Base-by-base conservation (phyloP, 2,888 invertebrate species). In the Lasioglossum lativentre region DNA sequence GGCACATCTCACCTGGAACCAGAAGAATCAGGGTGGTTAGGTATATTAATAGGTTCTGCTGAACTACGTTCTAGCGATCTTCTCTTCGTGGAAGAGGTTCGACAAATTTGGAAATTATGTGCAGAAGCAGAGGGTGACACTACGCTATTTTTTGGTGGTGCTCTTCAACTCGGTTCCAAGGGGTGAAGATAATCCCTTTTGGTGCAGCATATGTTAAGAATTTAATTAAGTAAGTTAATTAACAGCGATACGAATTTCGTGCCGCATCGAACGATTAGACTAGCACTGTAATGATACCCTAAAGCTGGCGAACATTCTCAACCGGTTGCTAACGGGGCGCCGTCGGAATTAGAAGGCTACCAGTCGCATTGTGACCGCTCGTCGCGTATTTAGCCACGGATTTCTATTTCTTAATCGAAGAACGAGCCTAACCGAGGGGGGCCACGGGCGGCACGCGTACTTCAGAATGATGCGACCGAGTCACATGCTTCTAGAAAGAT, bases 1-100 rank as follows among this genome's bases (percentile, higher is more conserved):
- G 96, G 94, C 98, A 98, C 88, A 97, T 97, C 95, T 98, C 97
- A 94, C 99, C 99, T 98, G 96, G 0, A 97, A 97, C 91, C 80
- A 90, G 76, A 77, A 59, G 12, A 56, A 56, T 56, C 56, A 4
- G 56, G 56, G 4, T n/a, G 56, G 10, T 56, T 56, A 56, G 4
- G 3, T n/a, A 52, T n/a, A 52, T 52, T 52, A 23, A 6, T 23
- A 23, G 23, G 10, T 23, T 23, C 23, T 23, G 52, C 8, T 47
- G 2, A 47, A 38, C 38, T 42, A 42, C 1, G 42, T 12, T 42
- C 42, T 42, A 42, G 1, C 34, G 34, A 34, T n/a, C n/a, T n/a
- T n/a, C 34, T 34, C 34, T 34, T 34, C 34, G 34, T 34, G 34
- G 34, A 34, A 6, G 8, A 52, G 23, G 23, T 0, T 52, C 23